Percentiles rank a stretch among this genome's conserved stretches.
These are phyloP conservation scores for Papilio polyxenes DNA, from an alignment of 1,140 invertebrate species.

Conservation along the genomic window DNA sequence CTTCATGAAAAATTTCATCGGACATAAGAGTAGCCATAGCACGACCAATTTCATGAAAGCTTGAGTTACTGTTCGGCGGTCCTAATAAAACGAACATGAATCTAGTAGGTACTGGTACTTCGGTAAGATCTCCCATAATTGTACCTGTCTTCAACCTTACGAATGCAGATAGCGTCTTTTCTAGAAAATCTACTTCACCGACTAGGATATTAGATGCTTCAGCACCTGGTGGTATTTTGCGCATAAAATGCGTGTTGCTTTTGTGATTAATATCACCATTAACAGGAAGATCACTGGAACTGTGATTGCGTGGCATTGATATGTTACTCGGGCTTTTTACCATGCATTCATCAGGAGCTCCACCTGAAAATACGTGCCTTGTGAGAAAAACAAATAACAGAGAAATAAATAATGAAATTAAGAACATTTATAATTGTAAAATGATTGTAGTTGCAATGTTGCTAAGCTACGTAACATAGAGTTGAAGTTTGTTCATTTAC, in stretches of 20 bases:
- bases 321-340: conserved; percentile 89
- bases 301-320: conserved; percentile 90
- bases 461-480: conserved; percentile 28
- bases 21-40: conserved; percentile 99
- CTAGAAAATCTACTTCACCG: conserved; percentile 98
- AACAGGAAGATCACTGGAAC: conserved; percentile 84
- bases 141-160: conserved; percentile 93
- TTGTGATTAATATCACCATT: conserved; percentile 88
- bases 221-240: conserved; percentile 97
- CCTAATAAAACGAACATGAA: conserved; percentile 98
- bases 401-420: conserved; percentile 4
- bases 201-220: conserved; percentile 99
- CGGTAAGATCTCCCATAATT: conserved; percentile 97
- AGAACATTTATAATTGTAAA: not conserved
- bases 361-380: conserved; percentile 64
- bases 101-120: conserved; percentile 97
- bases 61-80: conserved; percentile 88
- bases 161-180: conserved; percentile 95
- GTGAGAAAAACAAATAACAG: conserved; percentile 18
- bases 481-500: not conserved
- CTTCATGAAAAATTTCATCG: conserved; percentile 99
- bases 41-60: conserved; percentile 98
- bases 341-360: conserved; percentile 80
- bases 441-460: conserved; percentile 14
- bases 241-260: conserved; percentile 96